These are phyloP conservation scores for Drosophila hamatofila DNA, from an alignment of 2,888 invertebrate genomes.

Conservation along the genomic window DNA sequence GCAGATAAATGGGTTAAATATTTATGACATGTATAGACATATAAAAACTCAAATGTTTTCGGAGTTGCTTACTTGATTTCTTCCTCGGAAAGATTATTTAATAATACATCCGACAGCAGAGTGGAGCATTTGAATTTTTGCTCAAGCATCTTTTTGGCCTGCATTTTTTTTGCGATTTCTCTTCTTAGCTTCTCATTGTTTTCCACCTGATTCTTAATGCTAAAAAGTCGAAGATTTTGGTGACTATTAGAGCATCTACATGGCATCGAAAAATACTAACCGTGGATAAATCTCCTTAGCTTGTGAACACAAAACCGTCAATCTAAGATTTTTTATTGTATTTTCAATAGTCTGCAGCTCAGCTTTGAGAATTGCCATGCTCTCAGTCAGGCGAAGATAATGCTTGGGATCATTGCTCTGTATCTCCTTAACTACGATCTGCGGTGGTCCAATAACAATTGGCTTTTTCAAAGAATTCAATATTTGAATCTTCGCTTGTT, in stretches of 20 bases:
- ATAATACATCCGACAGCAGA: slow-evolving; percentile 67
- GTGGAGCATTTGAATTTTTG: slow-evolving; percentile 70
- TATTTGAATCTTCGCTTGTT: slow-evolving; percentile 68
- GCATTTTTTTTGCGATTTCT: slow-evolving; percentile 62
- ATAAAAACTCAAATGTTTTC: background rate
- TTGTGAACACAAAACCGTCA: slow-evolving; percentile 79
- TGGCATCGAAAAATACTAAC: slow-evolving; percentile 45
- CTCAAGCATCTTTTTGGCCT: slow-evolving; percentile 62
- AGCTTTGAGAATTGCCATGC: slow-evolving; percentile 78
- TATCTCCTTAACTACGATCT: background rate
- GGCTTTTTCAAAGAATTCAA: slow-evolving; percentile 69
- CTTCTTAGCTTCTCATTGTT: slow-evolving; percentile 77
- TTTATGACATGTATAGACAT: background rate
- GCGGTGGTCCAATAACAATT: slow-evolving; percentile 9
- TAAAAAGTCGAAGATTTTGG: slow-evolving; percentile 23
- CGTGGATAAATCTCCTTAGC: slow-evolving; percentile 83
- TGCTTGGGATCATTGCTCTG: slow-evolving; percentile 52
- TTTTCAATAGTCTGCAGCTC: slow-evolving; percentile 76
- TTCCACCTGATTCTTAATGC: slow-evolving; percentile 78
- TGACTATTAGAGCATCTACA: background rate
- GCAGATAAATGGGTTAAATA: background rate
- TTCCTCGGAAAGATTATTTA: slow-evolving; percentile 81
- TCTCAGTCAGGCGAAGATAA: slow-evolving; percentile 83
- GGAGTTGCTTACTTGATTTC: slow-evolving; percentile 74
- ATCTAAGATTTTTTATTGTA: slow-evolving; percentile 82